These are phyloP conservation scores for Phataginus tricuspis DNA, from an alignment of 2,797 vertebrate genomes.

Conservation along the genomic window DNA sequence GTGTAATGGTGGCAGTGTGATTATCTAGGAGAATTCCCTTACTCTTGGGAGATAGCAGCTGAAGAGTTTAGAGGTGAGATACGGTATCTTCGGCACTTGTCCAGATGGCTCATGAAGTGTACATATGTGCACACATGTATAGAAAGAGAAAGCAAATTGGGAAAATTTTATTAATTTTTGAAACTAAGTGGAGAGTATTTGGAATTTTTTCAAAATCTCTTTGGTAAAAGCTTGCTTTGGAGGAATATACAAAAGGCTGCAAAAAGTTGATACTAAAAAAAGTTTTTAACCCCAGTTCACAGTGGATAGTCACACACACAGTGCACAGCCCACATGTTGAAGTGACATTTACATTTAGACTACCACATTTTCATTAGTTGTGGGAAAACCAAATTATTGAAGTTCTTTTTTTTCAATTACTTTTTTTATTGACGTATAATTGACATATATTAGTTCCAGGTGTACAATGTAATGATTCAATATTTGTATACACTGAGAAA, in stretches of 20 bases:
- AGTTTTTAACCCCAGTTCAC: not conserved
- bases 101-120: not conserved
- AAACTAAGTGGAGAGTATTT: not conserved
- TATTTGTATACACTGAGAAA: not conserved
- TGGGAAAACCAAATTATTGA: not conserved
- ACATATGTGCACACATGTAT: not conserved
- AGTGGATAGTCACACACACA: not conserved
- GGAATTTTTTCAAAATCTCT: slow-evolving; percentile 15
- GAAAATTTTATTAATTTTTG: not conserved
- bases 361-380: not conserved
- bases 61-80: not conserved
- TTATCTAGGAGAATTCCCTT: not conserved
- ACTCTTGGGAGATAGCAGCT: not conserved
- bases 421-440: not conserved
- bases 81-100: not conserved
- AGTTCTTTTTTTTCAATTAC: not conserved
- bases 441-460: not conserved
- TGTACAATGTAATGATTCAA: not conserved
- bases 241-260: not conserved
- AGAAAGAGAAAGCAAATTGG: not conserved
- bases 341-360: not conserved
- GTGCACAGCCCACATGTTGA: not conserved
- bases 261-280: not conserved
- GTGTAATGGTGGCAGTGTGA: not conserved
- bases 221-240: not conserved